Conservation (phyloP, 2,888 invertebrate genomes). For the Mechanitis mazaeus region DNA sequence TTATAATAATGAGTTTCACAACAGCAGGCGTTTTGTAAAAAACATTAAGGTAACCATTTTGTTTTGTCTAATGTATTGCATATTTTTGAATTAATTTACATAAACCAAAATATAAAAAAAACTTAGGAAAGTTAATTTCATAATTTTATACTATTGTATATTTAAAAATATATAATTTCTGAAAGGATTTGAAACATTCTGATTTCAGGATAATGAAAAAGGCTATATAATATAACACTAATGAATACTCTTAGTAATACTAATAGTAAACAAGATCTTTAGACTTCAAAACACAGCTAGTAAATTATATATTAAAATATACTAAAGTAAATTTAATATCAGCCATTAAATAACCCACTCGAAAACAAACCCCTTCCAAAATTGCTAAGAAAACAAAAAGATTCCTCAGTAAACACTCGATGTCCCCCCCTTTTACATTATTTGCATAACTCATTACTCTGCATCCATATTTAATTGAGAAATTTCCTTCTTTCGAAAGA, state of each 20-base stretch:
- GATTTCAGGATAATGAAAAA: too few species aligned
- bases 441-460: constrained; percentile 71
- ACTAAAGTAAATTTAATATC: too few species aligned
- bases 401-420: constrained; percentile 32
- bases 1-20: constrained; percentile 67
- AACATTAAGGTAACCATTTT: constrained; percentile 54
- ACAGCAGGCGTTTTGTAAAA: constrained; percentile 55
- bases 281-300: too few species aligned
- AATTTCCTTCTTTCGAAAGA: constrained; percentile 58
- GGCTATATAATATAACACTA: too few species aligned
- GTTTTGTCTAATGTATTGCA: constrained; percentile 12
- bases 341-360: neutral
- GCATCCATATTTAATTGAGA: constrained; percentile 75
- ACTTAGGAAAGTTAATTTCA: too few species aligned
- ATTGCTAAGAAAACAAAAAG: constrained; percentile 31
- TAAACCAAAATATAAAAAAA: constrained; percentile 8
- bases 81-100: constrained; percentile 28
- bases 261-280: too few species aligned
- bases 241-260: too few species aligned
- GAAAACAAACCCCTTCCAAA: constrained; percentile 23
- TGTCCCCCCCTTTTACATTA: constrained; percentile 45
- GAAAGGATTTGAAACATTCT: too few species aligned
- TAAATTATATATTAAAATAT: too few species aligned
- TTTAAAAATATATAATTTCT: too few species aligned
- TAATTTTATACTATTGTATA: too few species aligned